Percentiles rank a stretch among this genome's conserved stretches.
phyloP scores from a whole-genome alignment of 2,797 vertebrate genomes.

The Tachyglossus aculeatus region DNA sequence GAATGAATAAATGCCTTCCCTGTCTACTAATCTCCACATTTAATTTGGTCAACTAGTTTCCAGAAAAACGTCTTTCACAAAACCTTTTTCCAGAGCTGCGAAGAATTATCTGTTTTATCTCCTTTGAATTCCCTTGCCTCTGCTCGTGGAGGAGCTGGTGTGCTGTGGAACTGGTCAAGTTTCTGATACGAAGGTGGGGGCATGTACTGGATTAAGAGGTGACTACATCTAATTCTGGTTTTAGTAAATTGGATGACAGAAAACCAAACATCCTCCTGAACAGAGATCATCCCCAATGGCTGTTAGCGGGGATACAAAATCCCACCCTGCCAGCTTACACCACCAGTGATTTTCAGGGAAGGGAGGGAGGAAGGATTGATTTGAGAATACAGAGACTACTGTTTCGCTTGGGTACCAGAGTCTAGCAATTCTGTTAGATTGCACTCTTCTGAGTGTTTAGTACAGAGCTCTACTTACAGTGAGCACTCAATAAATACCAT shows the following conservation, averaged over 20 bases:
- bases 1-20: too few relatives aligned
- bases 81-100: too few relatives aligned
- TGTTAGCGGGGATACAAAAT: background rate
- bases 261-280: background rate
- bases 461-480: too few relatives aligned
- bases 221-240: background rate
- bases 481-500: too few relatives aligned
- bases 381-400: background rate
- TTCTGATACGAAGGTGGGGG: slow-evolving; percentile 22
- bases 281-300: background rate
- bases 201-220: slow-evolving; percentile 5
- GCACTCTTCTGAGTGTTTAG: slow-evolving; percentile 27
- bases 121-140: slow-evolving; percentile 12
- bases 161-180: background rate
- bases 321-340: background rate
- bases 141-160: background rate
- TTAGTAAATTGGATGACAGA: background rate
- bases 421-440: slow-evolving; percentile 30
- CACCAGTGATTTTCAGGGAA: accelerated
- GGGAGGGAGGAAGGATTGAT: background rate
- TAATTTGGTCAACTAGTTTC: too few relatives aligned
- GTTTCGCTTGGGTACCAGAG: slow-evolving; percentile 23
- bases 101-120: background rate
- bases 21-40: too few relatives aligned
- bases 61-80: too few relatives aligned